Base-by-base conservation (phyloP, 37 sponge, comb jelly and placozoan genomes). In the Agelas oroides region DNA sequence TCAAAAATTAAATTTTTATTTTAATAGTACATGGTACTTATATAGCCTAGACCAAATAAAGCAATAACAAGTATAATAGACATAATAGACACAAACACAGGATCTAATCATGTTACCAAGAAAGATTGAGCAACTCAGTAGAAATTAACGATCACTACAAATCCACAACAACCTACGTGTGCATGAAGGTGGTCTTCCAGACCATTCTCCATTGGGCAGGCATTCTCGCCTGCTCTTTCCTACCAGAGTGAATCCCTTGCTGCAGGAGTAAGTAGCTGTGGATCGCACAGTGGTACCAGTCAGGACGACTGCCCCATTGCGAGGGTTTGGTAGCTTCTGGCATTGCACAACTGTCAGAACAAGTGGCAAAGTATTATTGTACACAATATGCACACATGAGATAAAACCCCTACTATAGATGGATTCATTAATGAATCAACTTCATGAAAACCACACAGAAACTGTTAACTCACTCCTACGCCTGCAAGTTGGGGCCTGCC, bases 201-300 rank as follows among this genome's bases (percentile, higher is more conserved):
- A 86, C 93, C 93, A 93, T 38, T 76, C 53, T 36, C 76, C 81
- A 59, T 69, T 61, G 32, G 18, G 71, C 38, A 75, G 78, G 66
- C 94, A 93, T 8, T 38, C 53, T 65, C 84, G 77, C 17, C 66
- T 83, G 39, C 30, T 32, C 21, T 24, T 34, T 68, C 90, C 90
- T 31, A 40, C 67, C 3, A 91, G 75, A 8, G 32, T 54, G 70
- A 66, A 84, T 5, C 90, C 93, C 1, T 21, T 20, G 36, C 69
- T 93, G 60, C 93, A 93, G 25, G 38, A 21, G 53, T 93, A 93
- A 12, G 77, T 63, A 35, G 81, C 93, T 41, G 32, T 79, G 25
- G 85, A 38, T 20, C 82, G 82, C 56, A 79, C 76, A 17, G 70
- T 71, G 0, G 80, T 85, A 1, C 71, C 56, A 69, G 53, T 68